Evolutionary conservation across 1,140 invertebrate species (phyloP), one percentile per base, ranked within the genome.

Genomic region (Ganaspis sp.): DNA sequence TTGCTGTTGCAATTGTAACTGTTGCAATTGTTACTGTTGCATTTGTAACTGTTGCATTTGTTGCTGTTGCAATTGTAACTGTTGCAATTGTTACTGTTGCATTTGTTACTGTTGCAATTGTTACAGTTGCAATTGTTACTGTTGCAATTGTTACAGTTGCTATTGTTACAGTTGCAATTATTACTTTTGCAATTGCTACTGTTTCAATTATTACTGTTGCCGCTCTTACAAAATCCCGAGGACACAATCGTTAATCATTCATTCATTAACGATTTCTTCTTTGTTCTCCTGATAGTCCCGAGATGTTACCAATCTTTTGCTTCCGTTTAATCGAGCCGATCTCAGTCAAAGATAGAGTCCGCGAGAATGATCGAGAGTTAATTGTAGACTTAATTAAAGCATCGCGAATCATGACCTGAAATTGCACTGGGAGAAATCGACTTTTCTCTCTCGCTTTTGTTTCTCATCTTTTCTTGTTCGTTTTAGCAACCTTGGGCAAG

Each of bases 371-470:
- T 85, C 77, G 78, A 79, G 80, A 82, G 84, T 84, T 86, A 85
- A 86, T 85, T 86, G 84, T 82, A 76, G 80, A 83, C 82, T 86
- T 85, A 86, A 86, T 86, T 86, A 86, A 84, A 53, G 37, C 54
- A 70, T 53, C 49, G 42, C 75, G 69, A 21, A 21, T 19, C 38
- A 21, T 70, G 77, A 78, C 74, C 69, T 38, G 76, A 72, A 72
- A 45, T 76, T 70, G 38, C 40, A 11, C 38, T n/a, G 23, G 9
- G 2, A 12, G 3, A 15, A 64, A 26, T 26, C 54, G 23, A 64
- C 23, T 64, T 64, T 64, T 64, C 23, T 64, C 54, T 15, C 23
- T 26, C 15, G 1, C 26, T 64, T 64, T 26, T 64, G 21, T 29
- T 64, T 15, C 21, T 64, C 23, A 11, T 64, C 54, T 26, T 64